Evolutionary conservation across 2,113 vertebrate genomes (phyloP), one percentile per base, ranked within the genome.

Genomic region (Oophaga pumilio): DNA sequence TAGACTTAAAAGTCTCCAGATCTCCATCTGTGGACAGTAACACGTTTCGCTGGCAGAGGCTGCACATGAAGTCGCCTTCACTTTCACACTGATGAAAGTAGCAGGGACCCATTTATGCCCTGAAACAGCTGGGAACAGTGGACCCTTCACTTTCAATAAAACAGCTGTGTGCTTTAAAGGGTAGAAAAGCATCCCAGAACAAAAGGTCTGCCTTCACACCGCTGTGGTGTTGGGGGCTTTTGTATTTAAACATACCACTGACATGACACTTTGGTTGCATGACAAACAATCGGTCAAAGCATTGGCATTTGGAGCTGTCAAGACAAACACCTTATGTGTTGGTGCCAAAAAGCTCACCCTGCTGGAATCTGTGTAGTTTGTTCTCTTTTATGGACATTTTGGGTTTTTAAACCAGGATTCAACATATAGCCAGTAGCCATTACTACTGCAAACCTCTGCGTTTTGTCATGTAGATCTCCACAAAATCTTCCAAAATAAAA

Each of bases 151-250:
- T 76, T 66, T 86, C 76, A 20, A 68, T 79, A 56, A 78, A 78
- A 68, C 85, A 86, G 76, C 76, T 86, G 85, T 22, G 69, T 28
- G 7, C 64, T 66, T 86, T 78, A 86, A 86, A 76, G 59, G 71
- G n/a, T 24, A 20, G 62, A 13, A 68, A 86, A 62, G 56, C 43
- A 43, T 68, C 22, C 26, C 7, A 80, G 60, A 86, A 86, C 85
- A 86, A 86, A 86, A 60, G 24, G 22, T 53, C 17, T 11, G 22
- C 22, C 62, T 86, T 68, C 28, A n/a, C 33, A 76, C 59, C 57
- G 76, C 81, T 66, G 50, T 20, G 77, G 69, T 33, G 57, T 26
- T 10, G 60, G 26, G 26, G 49, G 74, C 50, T 24, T 76, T 76
- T 77, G 56, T 68, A 68, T 84, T 53, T 82, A 8, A 52, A 53